Evolutionary conservation across 2,113 vertebrate genomes (phyloP), one percentile per base, ranked within the genome.

Genomic region (Nycticryphes semicollaris): DNA sequence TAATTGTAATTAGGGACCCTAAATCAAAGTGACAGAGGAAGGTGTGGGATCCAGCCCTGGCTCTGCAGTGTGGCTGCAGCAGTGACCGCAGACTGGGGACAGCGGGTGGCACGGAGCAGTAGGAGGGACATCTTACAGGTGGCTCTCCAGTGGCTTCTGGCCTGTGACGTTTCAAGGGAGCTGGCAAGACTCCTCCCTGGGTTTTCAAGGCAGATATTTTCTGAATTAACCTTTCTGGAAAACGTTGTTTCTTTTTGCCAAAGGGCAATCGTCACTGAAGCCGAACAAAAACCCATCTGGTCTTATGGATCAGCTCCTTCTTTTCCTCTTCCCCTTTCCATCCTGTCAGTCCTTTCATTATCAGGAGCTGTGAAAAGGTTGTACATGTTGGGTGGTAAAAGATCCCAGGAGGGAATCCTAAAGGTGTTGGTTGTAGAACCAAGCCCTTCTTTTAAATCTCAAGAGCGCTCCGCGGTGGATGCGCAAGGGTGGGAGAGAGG

Each of bases 1-100:
- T 75, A 84, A 81, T 68, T 84, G 62, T 60, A 57, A 54, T 21
- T 84, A n/a, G 27, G 17, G 6, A 56, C 27, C 28, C 62, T 94
- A 41, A 91, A 91, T 89, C 87, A 82, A 78, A 92, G 41, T 64
- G 91, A 48, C 39, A 59, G 37, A 37, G 64, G 37, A 28, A 35
- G 23, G 51, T 13, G 76, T 4, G 19, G 62, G 73, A 45, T 43
- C 19, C 23, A 84, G 87, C n/a, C 60, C 70, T 73, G 53, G 6
- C 25, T 70, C 60, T 72, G 79, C 48, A 45, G 62, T 10, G 13
- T 39, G 70, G 39, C 78, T 78, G 79, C 51, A 45, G 62, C 20
- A 28, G 54, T 43, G 56, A 7, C 35, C 62, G 47, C 30, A 50
- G 57, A 15, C 37, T 3, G 4, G 64, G 53, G 67, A 3, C 77